phyloP scores from a whole-genome alignment of 2,888 invertebrate species.

The Heteromyza rotundicornis region DNA sequence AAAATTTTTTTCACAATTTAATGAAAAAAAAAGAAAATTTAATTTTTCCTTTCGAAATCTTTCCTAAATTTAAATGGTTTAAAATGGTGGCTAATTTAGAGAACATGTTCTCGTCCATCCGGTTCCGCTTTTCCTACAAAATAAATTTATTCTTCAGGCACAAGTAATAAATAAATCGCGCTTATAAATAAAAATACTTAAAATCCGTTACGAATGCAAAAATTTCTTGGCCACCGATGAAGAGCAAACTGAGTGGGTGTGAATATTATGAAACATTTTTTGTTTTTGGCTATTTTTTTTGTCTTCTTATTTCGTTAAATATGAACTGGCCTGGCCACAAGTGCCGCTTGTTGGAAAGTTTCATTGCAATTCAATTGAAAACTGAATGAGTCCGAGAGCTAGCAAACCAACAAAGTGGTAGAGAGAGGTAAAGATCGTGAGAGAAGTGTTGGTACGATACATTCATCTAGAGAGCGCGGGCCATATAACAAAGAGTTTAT shows the following conservation, averaged over 20 bases:
- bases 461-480: too few species aligned
- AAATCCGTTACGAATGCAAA: background rate
- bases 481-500: too few species aligned
- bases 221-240: constrained; percentile 31
- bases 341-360: background rate
- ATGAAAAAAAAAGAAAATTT: too few species aligned
- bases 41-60: too few species aligned
- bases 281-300: too few species aligned
- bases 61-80: background rate
- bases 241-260: constrained; percentile 42
- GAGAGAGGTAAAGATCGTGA: background rate
- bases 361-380: constrained; percentile 7
- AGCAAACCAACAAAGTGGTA: background rate
- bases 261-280: constrained; percentile 20
- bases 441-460: background rate
- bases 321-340: too few species aligned
- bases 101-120: too few species aligned
- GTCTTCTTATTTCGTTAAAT: too few species aligned
- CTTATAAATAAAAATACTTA: background rate
- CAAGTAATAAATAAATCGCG: constrained; percentile 3
- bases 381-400: background rate
- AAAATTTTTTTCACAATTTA: too few species aligned
- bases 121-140: too few species aligned
- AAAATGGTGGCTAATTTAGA: background rate
- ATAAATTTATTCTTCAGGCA: too few species aligned